Base-by-base conservation (phyloP, 2,888 invertebrate genomes). In the Diarsia rubi region DNA sequence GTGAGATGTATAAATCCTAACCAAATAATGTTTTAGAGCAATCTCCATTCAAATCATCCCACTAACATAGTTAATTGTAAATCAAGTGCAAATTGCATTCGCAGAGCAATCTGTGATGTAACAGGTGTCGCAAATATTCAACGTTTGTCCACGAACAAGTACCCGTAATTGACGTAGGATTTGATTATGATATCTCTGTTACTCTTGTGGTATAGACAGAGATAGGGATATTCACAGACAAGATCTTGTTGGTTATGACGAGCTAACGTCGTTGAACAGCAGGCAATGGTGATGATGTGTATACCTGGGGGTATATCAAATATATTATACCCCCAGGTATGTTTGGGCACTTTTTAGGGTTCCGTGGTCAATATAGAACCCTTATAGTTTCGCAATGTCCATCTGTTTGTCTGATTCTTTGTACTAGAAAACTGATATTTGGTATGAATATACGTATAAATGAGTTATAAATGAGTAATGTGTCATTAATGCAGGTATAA, bases 31-130 rank as follows among this genome's bases (percentile, higher is more conserved):
- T 72, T 81, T 52, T 31, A 24, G n/a, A 67, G 57, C 68, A 79
- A 69, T 69, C 37, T 77, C 66, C 45, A 82, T 77, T 62, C 57
- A 52, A 78, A 78, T 78, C 24, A 63, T 37, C 44, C 19, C 21
- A 21, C 37, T 76, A 57, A 66, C 66, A 52, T 27, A 21, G 70
- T 73, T 85, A 82, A 75, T 79, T 75, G 59, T 69, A 73, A 70
- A 85, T 76, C 67, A 85, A 72, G 86, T 79, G 75, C 72, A 85
- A 76, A 84, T 85, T 84, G 72, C 73, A 74, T 67, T 77, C 27
- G 44, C 68, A 59, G 47, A 21, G 70, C 62, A 85, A 82, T 71
- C 47, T 69, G 66, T 72, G 75, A 74, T 59, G 72, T 85, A 82
- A 76, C 79, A 83, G 79, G 75, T 85, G 79, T 69, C 47, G 42